Evolutionary conservation across 1,140 invertebrate genomes (phyloP), one percentile per base, ranked within the genome.

Genomic region (Brachionus rubens): DNA sequence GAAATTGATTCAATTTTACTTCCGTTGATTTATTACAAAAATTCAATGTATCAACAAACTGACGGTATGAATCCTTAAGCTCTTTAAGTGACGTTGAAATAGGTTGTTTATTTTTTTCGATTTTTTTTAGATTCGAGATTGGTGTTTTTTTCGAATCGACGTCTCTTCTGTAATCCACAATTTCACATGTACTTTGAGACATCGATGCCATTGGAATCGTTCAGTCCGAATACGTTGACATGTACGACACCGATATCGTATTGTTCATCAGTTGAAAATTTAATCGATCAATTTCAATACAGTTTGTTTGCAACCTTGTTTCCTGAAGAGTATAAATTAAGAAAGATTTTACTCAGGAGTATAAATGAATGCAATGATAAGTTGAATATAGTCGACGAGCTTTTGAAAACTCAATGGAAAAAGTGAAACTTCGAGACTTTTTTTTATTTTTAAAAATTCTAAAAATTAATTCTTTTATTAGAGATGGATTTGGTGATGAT

Each of bases 391-490:
- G 50, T 72, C 14, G 68, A 72, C n/a, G 50, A 54, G 4, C 30
- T 72, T 19, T 41, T 72, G 16, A 72, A 50, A n/a, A 36, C 30
- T 16, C 28, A 72, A 72, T 72, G 68, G 68, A 50, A 72, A 72
- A 72, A 54, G 68, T 72, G 24, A 24, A 68, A 41, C 19, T 70
- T 48, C 16, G 9, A 47, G 4, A 24, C 7, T 21, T 5, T 50
- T 41, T 72, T 21, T 72, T 5, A 36, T 9, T 5, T 5, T 36
- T 36, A 36, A 36, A 9, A 3, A 9, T 36, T 14, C 50, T 21
- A 30, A 72, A 14, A 72, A 12, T 7, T 47, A 16, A 3, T 36
- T 9, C 26, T 3, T 16, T 19, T 50, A 30, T 21, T 3, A 72
- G 68, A 12, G 46, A 50, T 21, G 68, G 68, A 26, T 54, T 72